Conservation (phyloP, 2,888 invertebrate species). For the Brachyptera risi region DNA sequence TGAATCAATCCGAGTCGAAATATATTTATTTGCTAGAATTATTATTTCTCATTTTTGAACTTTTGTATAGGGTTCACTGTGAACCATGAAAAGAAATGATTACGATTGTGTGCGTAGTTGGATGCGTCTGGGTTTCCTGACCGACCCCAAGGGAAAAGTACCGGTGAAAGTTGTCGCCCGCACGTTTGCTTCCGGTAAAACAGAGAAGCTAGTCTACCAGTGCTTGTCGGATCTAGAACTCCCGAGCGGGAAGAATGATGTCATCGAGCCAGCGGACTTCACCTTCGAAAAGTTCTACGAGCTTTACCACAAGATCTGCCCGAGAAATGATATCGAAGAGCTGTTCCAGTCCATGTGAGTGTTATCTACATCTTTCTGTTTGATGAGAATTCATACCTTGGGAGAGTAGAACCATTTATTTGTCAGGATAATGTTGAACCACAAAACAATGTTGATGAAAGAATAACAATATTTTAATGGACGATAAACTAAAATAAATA, state of each 20-base stretch:
- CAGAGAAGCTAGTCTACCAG: conserved; percentile 96
- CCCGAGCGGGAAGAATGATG: conserved; percentile 93
- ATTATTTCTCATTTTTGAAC: no score
- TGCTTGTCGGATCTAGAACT: conserved; percentile 90
- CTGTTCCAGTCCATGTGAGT: conserved; percentile 93
- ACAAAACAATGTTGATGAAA: no score
- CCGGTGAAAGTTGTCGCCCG: conserved; percentile 94
- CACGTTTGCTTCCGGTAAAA: conserved; percentile 99
- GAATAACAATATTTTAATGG: no score
- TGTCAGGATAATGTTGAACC: no score
- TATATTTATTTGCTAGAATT: no score
- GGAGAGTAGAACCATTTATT: no score
- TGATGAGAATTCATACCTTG: no score
- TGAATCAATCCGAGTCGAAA: no score
- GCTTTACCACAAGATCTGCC: conserved; percentile 97
- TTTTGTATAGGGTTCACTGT: no score
- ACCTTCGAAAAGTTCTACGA: conserved; percentile 99
- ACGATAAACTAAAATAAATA: no score
- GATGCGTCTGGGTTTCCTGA: conserved; percentile 94
- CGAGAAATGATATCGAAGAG: conserved; percentile 97
- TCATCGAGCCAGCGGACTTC: conserved; percentile 89
- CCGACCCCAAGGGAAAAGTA: conserved; percentile 91
- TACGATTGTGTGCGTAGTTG: no score
- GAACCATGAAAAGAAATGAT: no score
- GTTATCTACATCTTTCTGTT: background rate